These are phyloP conservation scores for Emydura subglobosa DNA, from an alignment of 2,113 vertebrate species.

Conservation along the genomic window DNA sequence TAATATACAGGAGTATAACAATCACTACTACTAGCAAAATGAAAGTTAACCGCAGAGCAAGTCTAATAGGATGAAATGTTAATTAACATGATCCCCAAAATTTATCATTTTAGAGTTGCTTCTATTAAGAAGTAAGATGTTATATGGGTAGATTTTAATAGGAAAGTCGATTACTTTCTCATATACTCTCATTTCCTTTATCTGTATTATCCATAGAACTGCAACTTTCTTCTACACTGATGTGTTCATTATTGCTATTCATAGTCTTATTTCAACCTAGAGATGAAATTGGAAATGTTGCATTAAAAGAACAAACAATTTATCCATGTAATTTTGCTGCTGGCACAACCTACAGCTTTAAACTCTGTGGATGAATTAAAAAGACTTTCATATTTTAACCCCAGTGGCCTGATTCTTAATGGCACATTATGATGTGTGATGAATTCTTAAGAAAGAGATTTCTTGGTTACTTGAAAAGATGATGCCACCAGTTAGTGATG, in stretches of 20 bases:
- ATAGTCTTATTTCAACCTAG: conserved; percentile 40
- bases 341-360: conserved; percentile 46
- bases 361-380: conserved; percentile 29
- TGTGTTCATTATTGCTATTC: conserved; percentile 67
- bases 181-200: conserved; percentile 80
- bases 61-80: conserved; percentile 76
- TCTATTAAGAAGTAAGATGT: conserved; percentile 62
- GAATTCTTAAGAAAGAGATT: background rate
- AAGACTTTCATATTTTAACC: conserved; percentile 29
- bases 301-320: conserved; percentile 44
- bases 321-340: conserved; percentile 35
- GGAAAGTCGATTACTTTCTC: conserved; percentile 76
- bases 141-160: conserved; percentile 67
- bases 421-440: background rate
- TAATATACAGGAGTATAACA: conserved; percentile 73
- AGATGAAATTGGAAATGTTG: conserved; percentile 31
- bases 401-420: background rate
- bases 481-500: background rate
- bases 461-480: conserved; percentile 7
- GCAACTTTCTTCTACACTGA: conserved; percentile 62
- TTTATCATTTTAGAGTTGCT: conserved; percentile 70
- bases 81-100: conserved; percentile 80
- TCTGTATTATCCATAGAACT: conserved; percentile 67
- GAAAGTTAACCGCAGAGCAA: conserved; percentile 77
- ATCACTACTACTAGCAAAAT: conserved; percentile 76